Percentiles rank a stretch among this genome's conserved stretches.
These are phyloP conservation scores for Goniozus legneri DNA, from an alignment of 1,140 invertebrate genomes.

Conservation along the genomic window DNA sequence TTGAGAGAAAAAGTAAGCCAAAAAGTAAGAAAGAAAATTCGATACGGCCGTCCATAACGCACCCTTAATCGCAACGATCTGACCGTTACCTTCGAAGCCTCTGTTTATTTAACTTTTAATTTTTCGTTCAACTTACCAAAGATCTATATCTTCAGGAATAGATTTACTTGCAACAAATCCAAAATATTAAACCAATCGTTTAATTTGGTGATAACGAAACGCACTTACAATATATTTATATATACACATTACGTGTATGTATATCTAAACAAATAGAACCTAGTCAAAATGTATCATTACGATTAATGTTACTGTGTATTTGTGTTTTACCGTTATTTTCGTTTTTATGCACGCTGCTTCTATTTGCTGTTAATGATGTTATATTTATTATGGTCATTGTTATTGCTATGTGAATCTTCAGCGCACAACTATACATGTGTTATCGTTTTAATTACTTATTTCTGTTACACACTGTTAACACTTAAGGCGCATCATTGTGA, in stretches of 20 bases:
- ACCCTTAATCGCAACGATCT: too few species aligned
- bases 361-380: not conserved
- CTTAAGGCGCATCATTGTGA: not conserved
- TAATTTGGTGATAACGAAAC: not conserved
- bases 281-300: conserved; percentile 4
- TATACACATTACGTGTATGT: not conserved
- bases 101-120: conserved; percentile 9
- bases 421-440: not conserved
- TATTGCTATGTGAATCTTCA: not conserved
- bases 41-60: too few species aligned
- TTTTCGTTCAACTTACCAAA: conserved; percentile 39
- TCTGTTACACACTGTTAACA: not conserved
- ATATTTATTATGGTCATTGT: conserved; percentile 1
- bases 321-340: not conserved
- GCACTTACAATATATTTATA: not conserved
- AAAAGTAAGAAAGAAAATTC: too few species aligned
- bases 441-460: conserved; percentile 4
- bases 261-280: not conserved
- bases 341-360: not conserved
- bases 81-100: too few species aligned
- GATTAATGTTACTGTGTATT: not conserved
- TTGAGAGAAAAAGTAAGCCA: too few species aligned
- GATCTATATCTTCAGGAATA: conserved; percentile 33
- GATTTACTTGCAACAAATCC: conserved; percentile 32
- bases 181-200: not conserved